phyloP scores from a whole-genome alignment of 2,797 vertebrate genomes.

The Cephalopachus bancanus region DNA sequence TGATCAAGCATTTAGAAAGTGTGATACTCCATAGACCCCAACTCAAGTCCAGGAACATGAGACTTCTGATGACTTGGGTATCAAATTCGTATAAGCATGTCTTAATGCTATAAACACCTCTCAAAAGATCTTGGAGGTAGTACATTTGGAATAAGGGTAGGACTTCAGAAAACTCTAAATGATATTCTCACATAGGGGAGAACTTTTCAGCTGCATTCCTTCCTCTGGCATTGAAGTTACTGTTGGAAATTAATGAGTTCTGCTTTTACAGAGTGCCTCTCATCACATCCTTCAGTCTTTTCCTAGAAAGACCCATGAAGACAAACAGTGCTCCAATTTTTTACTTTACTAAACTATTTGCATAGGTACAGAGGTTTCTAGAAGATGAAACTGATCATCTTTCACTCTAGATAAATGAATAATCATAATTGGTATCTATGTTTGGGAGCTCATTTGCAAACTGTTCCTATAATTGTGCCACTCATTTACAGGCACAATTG shows the following conservation, averaged over 20 bases:
- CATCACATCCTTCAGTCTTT: constrained; percentile 24
- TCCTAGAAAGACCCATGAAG: constrained; percentile 54
- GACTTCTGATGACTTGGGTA: neutral
- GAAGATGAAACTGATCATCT: constrained; percentile 56
- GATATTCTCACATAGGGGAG: neutral
- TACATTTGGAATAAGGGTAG: neutral
- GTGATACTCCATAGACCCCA: neutral
- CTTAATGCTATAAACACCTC: neutral
- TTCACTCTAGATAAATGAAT: constrained; percentile 67
- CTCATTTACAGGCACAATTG: constrained; percentile 43
- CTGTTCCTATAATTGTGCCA: constrained; percentile 36
- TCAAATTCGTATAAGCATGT: neutral
- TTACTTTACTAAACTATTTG: constrained; percentile 49
- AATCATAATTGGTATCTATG: constrained; percentile 59
- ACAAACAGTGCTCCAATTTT: neutral
- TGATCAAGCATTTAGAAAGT: constrained; percentile 23
- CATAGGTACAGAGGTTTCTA: constrained; percentile 31
- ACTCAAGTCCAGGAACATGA: neutral
- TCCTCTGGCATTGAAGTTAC: neutral
- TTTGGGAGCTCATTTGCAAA: constrained; percentile 61
- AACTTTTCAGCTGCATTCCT: neutral
- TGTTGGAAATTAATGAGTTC: neutral
- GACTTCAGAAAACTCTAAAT: neutral
- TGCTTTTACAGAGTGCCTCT: neutral
- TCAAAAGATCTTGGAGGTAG: neutral